Percentiles rank a stretch among this genome's conserved stretches.
Evolutionary conservation across 2,888 invertebrate genomes (phyloP).

Genomic region (Nudaria mundana): DNA sequence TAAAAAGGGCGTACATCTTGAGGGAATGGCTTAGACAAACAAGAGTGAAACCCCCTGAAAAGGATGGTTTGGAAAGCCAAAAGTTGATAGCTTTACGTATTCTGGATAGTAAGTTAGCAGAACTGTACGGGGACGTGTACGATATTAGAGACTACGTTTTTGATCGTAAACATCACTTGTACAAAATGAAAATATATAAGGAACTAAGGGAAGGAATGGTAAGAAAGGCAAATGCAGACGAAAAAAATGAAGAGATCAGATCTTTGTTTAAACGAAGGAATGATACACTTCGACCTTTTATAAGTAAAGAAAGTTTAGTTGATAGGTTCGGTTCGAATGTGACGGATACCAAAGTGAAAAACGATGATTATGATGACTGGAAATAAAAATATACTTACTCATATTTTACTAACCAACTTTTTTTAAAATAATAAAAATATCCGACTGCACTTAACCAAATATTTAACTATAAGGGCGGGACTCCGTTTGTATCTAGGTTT

Average conservation of each 20-base stretch:
- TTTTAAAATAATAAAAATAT: too few relatives aligned
- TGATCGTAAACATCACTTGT: slow-evolving; percentile 26
- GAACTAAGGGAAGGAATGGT: slow-evolving; percentile 7
- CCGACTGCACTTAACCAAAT: too few relatives aligned
- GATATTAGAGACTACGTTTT: slow-evolving; percentile 56
- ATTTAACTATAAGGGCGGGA: too few relatives aligned
- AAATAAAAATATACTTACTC: too few relatives aligned
- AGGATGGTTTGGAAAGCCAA: slow-evolving; percentile 12
- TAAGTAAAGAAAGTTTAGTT: neutral
- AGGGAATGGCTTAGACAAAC: slow-evolving; percentile 44
- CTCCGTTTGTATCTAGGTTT: too few relatives aligned
- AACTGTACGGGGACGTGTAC: slow-evolving; percentile 41
- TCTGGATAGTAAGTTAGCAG: slow-evolving; percentile 39
- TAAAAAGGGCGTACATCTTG: slow-evolving; percentile 43
- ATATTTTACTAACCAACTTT: too few relatives aligned
- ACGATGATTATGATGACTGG: too few relatives aligned
- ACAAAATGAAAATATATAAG: slow-evolving; percentile 40
- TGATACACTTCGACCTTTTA: neutral
- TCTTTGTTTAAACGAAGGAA: neutral
- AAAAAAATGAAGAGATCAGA: neutral
- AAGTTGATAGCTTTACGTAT: slow-evolving; percentile 33
- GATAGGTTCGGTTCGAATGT: neutral
- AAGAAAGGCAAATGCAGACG: neutral
- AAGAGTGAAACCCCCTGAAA: slow-evolving; percentile 26
- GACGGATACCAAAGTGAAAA: too few relatives aligned